Evolutionary conservation across 2,113 vertebrate genomes (phyloP), one percentile per base, ranked within the genome.

Genomic region (Channa maculata): DNA sequence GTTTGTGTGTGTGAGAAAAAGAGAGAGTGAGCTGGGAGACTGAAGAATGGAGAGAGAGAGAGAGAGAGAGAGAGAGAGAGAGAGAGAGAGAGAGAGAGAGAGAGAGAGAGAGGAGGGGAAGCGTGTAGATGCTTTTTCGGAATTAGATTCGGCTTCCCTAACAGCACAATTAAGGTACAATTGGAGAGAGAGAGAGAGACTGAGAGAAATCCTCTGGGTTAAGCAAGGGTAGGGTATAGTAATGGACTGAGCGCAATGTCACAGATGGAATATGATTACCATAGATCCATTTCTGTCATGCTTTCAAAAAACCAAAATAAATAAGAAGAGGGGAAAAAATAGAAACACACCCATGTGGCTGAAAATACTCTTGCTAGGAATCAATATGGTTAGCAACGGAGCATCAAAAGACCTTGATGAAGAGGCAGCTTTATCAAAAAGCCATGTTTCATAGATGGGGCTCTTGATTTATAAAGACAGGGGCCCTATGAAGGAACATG

Each of bases 211-310:
- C 46, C 65, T 81, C 65, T 34, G 59, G 77, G 72, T 78, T 45
- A 79, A 79, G 79, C 66, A 67, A 84, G 81, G 82, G 71, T 70
- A 75, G 71, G 62, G 80, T 77, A 77, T 82, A 62, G 88, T 91
- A 91, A 92, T 90, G 87, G 86, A 87, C 77, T 48, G 73, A 73
- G 80, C 71, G 36, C 80, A 49, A 84, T 76, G 87, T 90, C 89
- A 92, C 77, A 70, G 76, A 87, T 77, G 80, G 85, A 93, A 94
- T 93, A 90, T 87, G 89, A 94, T 94, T 94, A 94, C 69, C 86
- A 92, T 89, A 85, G 91, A 92, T 94, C 92, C 78, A 85, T 92
- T 92, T 92, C 84, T 87, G 88, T 88, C 89, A 82, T 88, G 87
- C 84, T 83, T 89, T 79, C 55, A 70, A 80, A 86, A 73, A 75